Evolutionary conservation across 2,797 vertebrate species (phyloP), one percentile per base, ranked within the genome.

Genomic region (Clarias laeviceps): DNA sequence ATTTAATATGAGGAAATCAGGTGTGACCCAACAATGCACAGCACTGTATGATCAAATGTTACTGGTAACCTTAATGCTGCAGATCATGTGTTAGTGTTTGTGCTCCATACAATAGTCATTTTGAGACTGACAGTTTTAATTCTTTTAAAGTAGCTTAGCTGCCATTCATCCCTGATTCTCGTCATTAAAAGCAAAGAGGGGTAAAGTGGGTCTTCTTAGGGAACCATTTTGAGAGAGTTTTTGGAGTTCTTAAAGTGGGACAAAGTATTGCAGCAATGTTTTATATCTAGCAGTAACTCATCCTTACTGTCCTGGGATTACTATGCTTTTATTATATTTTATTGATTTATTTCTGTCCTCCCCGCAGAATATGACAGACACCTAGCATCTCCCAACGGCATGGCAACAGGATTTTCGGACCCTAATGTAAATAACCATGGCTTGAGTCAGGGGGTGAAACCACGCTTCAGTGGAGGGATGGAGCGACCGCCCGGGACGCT

Each of bases 321-420:
- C 5, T 6, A 12, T 77, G 18, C 5, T 27, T 80, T 18, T 27
- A 4, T 6, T 20, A 22, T 57, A 14, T 74, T 32, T 1, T 85
- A 27, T 37, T 5, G 4, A 12, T 82, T 45, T 54, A 56, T 24
- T 72, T 62, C 54, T 62, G 20, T 78, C 3, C 72, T 83, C 17
- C 59, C 87, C 87, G 57, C 92, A 99, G 98, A 99, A 96, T 98
- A 99, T 99, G 98, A 99, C 92, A 89, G 96, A 96, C 96, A 98
- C 97, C 95, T 99, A 98, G 97, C 98, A 95, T 96, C 96, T 85
- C 96, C 95, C 92, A 97, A 97, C 89, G 97, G 92, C 91, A 99
- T 99, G 98, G 98, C 98, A 81, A 97, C 98, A 81, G 98, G 97
- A 94, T 98, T 97, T 93, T 95, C 98, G 93, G 98, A 99, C 87